Conservation (phyloP, 1,140 invertebrate genomes). For the Lordiphosa clarofinis region DNA sequence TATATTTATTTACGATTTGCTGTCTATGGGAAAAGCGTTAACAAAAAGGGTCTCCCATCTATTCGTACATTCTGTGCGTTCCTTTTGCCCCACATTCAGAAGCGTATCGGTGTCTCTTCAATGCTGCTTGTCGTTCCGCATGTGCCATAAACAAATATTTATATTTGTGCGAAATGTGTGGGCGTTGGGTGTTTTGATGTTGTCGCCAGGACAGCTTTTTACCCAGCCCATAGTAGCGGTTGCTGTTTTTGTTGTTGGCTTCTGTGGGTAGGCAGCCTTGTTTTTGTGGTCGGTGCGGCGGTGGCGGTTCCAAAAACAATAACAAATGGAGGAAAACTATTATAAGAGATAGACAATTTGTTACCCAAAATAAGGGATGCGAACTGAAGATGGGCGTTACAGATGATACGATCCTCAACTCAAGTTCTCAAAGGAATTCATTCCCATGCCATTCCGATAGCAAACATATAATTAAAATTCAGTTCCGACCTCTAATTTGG, state of each 20-base stretch:
- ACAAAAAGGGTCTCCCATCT: constrained; percentile 13
- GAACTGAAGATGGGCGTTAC: too few species aligned
- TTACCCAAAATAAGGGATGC: too few species aligned
- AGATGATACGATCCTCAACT: too few species aligned
- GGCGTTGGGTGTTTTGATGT: constrained; percentile 21
- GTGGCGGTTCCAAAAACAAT: constrained; percentile 8
- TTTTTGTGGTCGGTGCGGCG: constrained; percentile 25
- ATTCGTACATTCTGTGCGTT: constrained; percentile 18
- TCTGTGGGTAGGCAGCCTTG: constrained; percentile 14
- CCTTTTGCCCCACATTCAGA: constrained; percentile 35
- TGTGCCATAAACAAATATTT: constrained; percentile 69
- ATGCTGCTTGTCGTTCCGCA: constrained; percentile 20
- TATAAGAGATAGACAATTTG: background rate
- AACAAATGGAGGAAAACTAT: background rate
- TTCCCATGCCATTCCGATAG: too few species aligned
- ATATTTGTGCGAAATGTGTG: constrained; percentile 61
- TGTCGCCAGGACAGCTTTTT: constrained; percentile 6
- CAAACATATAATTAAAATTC: too few species aligned
- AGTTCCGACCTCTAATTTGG: too few species aligned
- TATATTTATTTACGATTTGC: constrained; percentile 52
- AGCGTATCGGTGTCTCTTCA: constrained; percentile 14
- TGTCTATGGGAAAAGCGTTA: constrained; percentile 48
- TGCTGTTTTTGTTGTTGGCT: constrained; percentile 20
- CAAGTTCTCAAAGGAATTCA: too few species aligned
- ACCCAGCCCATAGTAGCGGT: background rate